phyloP scores from a whole-genome alignment of 2,888 invertebrate genomes.

The Lithophane ornitopus region DNA sequence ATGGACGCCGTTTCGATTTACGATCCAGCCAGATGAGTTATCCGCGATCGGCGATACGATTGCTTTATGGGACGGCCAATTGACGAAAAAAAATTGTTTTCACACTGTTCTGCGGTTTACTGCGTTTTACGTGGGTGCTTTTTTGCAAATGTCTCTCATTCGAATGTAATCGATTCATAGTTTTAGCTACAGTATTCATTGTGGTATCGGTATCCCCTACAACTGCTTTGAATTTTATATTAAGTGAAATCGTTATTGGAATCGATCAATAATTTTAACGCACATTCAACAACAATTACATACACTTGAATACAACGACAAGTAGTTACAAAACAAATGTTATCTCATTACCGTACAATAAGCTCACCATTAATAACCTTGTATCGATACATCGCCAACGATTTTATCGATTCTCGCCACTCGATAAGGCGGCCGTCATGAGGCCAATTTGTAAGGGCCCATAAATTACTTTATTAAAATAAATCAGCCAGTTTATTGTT shows the following conservation, averaged over 20 bases:
- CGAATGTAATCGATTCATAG: neutral
- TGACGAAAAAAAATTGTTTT: constrained; percentile 65
- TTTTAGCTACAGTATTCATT: neutral
- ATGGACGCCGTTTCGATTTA: constrained; percentile 85
- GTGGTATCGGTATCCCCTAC: neutral
- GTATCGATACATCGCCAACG: constrained; percentile 83
- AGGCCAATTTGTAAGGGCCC: constrained; percentile 87
- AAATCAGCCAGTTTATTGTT: constrained; percentile 89
- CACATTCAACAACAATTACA: constrained; percentile 15
- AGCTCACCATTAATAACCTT: constrained; percentile 84
- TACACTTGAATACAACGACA: constrained; percentile 39
- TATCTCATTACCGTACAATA: constrained; percentile 84
- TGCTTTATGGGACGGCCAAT: constrained; percentile 72
- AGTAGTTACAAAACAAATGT: constrained; percentile 71
- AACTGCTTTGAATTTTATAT: neutral
- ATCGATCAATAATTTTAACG: neutral
- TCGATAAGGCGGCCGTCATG: constrained; percentile 86
- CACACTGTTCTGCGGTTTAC: constrained; percentile 58
- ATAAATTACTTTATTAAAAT: constrained; percentile 90
- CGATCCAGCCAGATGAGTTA: constrained; percentile 83
- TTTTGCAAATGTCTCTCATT: neutral
- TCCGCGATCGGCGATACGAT: constrained; percentile 75
- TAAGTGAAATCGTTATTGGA: neutral
- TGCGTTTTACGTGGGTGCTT: constrained; percentile 11
- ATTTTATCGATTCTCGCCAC: constrained; percentile 84